Evolutionary conservation across 2,113 vertebrate species (phyloP), one percentile per base, ranked within the genome.

Genomic region (Sus scrofa): DNA sequence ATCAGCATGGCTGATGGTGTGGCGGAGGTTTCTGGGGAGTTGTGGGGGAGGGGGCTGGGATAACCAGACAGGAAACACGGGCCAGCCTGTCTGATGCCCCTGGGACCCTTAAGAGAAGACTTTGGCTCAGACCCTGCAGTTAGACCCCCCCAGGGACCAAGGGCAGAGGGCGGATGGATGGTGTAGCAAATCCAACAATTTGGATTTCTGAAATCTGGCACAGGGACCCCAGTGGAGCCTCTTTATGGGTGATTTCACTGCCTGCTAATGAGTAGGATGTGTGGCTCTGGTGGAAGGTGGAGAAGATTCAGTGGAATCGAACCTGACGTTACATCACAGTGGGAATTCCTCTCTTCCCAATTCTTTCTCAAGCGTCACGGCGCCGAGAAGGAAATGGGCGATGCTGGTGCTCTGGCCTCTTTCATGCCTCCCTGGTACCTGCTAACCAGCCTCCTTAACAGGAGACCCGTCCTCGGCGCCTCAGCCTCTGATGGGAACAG

Each of bases 1-100:
- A 68, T 85, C 85, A 88, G 85, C 6, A 63, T 62, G 4, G 10
- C 44, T 13, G 75, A 63, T 52, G 87, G 87, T 3, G 15, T 6
- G 22, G 73, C 91, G 73, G 95, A 85, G 89, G 34, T 74, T 83
- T 78, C 93, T 54, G 34, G 81, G 81, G 56, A 62, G 34, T n/a
- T 32, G 52, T 0, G 0, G 44, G 20, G 84, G 39, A 12, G 71
- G 52, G 27, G 1, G 18, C 37, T 50, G 4, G 52, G 30, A 12
- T 54, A 20, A 56, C 32, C 77, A 11, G 20, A 7, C 16, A 4
- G n/a, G 39, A 81, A 84, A 58, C 2, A 18, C 58, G 20, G 58
- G 16, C 81, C 22, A 63, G 27, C 71, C 12, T 16, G 30, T 30
- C 67, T 81, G 54, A 18, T 3, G 3, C 20, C 37, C 9, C 4